Conservation (phyloP, 2,888 invertebrate species). For the Microdon myrmicae region DNA sequence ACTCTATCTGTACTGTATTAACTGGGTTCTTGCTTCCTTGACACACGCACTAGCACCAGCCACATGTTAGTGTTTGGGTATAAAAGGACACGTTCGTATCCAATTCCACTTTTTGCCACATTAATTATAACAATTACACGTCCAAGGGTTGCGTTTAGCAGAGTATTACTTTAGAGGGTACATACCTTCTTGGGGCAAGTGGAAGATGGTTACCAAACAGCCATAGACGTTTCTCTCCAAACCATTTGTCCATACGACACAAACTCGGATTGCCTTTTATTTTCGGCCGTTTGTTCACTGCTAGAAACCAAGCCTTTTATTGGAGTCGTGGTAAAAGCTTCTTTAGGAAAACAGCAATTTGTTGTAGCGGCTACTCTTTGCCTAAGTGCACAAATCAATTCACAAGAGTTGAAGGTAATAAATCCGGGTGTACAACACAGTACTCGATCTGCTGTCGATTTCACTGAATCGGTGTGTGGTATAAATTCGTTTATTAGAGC, state of each 20-base stretch:
- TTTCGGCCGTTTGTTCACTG: neutral
- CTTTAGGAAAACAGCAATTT: too few species aligned
- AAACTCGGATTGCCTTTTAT: constrained; percentile 9
- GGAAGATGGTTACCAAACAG: constrained; percentile 90
- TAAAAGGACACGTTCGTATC: neutral
- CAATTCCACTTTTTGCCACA: neutral
- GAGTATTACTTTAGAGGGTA: constrained; percentile 23
- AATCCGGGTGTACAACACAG: too few species aligned
- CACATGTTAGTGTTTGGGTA: neutral
- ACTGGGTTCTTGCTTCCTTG: neutral
- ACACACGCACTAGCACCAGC: neutral
- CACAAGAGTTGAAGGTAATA: too few species aligned
- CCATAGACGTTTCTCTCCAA: constrained; percentile 90
- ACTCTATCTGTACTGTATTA: too few species aligned
- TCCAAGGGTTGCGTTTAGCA: too few species aligned
- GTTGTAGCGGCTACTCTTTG: too few species aligned
- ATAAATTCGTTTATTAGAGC: constrained; percentile 21
- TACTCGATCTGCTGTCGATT: too few species aligned
- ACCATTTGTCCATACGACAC: constrained; percentile 87
- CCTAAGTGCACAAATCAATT: too few species aligned
- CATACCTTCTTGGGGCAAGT: constrained; percentile 83
- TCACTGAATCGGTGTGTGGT: too few species aligned
- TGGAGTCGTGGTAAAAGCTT: constrained; percentile 6
- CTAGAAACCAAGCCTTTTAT: neutral
- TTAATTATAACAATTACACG: too few species aligned